Base-by-base conservation (phyloP, 2,888 invertebrate genomes). In the Habrosyne pyritoides region DNA sequence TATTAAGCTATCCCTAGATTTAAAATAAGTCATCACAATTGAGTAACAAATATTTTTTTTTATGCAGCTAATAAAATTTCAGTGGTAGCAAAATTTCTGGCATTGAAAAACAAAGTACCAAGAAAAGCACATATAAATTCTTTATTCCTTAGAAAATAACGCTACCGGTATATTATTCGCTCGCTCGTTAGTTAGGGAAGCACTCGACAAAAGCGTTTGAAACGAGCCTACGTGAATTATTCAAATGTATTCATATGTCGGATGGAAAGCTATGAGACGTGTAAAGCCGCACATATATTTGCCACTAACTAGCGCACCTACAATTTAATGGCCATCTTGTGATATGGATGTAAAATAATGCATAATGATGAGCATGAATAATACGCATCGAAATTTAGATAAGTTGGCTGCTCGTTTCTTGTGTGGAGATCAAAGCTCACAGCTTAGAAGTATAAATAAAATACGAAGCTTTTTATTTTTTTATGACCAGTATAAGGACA, bases 201-300 rank as follows among this genome's bases (percentile, higher is more conserved):
- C 63, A 58, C 57, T 66, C 57, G 61, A 73, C 66, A 72, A 74
- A 73, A 74, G 67, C 75, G 68, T 70, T 75, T 75, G 68, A 69
- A 69, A 69, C 67, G 64, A 67, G 77, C 80, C 79, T 80, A 78
- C 71, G 64, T 55, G 78, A 80, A 82, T 82, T 84, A 85, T 85
- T 84, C 80, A 85, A 85, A 85, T 84, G 73, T 85, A 85, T 85
- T 84, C 85, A 84, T 84, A 81, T 79, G 79, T 67, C 65, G 70
- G 74, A 75, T 75, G 72, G 69, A 71, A 78, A 75, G 77, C 74
- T 65, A 68, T 72, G 69, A 72, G 67, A 77, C 71, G 73, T 73
- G 74, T 66, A 71, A 72, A 76, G 69, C 65, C 73, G 70, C 67
- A 72, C 66, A 71, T 77, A 79, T 67, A 78, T 75, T 77, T 71